These are phyloP conservation scores for Limnephilus marmoratus DNA, from an alignment of 2,888 invertebrate species.

Conservation along the genomic window DNA sequence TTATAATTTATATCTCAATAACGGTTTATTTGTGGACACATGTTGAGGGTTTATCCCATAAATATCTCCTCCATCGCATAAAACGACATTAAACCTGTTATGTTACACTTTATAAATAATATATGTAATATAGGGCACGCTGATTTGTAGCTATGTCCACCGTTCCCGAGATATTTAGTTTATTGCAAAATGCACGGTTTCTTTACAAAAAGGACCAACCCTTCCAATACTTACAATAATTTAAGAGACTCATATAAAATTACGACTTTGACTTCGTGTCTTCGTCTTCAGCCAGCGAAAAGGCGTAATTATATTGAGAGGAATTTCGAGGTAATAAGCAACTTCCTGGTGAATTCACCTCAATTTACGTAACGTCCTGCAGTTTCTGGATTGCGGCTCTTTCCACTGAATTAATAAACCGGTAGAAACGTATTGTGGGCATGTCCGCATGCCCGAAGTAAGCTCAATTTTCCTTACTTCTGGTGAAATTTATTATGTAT, in stretches of 20 bases:
- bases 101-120: neutral
- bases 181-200: neutral
- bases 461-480: neutral
- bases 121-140: neutral
- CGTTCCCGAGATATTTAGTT: neutral
- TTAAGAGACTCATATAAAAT: neutral
- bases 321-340: conserved; percentile 15
- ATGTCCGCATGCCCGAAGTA: neutral
- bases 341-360: conserved; percentile 24
- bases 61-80: neutral
- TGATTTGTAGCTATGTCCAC: neutral
- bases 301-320: neutral
- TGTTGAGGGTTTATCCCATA: too few relatives aligned
- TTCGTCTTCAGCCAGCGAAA: neutral
- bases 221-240: neutral
- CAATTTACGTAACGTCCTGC: neutral
- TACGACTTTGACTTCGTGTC: neutral
- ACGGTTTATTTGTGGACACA: too few relatives aligned
- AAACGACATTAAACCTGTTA: neutral
- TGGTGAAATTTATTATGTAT: too few relatives aligned
- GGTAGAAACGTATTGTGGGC: neutral
- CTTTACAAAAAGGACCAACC: neutral
- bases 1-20: too few relatives aligned
- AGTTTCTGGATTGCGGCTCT: neutral
- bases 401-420: neutral